These are phyloP conservation scores for Hesperia comma DNA, from an alignment of 2,888 invertebrate genomes.

Conservation along the genomic window DNA sequence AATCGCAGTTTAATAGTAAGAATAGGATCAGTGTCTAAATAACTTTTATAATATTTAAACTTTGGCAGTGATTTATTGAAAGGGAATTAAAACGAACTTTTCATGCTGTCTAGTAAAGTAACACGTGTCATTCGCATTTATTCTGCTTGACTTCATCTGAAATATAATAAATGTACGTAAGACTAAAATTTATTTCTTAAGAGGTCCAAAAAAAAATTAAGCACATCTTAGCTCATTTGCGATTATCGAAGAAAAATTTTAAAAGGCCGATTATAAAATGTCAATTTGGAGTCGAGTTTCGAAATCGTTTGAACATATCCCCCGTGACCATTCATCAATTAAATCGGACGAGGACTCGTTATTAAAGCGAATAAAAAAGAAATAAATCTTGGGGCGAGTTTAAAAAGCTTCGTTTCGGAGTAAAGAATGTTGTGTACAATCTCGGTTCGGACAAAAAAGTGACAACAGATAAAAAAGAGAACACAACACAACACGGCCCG, in stretches of 20 bases:
- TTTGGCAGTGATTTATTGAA: background rate
- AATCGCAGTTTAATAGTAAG: too few species aligned
- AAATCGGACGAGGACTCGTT: constrained; percentile 75
- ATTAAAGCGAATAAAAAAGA: constrained; percentile 77
- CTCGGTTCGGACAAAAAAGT: constrained; percentile 82
- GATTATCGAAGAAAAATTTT: constrained; percentile 29
- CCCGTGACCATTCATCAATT: constrained; percentile 80
- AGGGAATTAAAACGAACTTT: constrained; percentile 2
- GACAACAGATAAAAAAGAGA: constrained; percentile 82
- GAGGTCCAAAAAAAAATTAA: constrained; percentile 11
- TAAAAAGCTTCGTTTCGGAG: constrained; percentile 83
- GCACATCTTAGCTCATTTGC: constrained; percentile 3
- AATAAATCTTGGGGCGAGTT: constrained; percentile 75
- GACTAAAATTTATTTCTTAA: constrained; percentile 7
- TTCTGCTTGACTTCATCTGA: constrained; percentile 6
- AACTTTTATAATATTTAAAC: background rate
- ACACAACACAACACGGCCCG: constrained; percentile 75
- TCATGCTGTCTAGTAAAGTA: background rate
- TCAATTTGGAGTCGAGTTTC: constrained; percentile 59
- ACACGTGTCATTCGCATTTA: background rate
- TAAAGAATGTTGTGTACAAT: constrained; percentile 84
- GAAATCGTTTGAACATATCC: constrained; percentile 66
- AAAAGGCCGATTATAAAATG: constrained; percentile 37
- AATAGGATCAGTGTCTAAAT: too few species aligned
- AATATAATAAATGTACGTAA: constrained; percentile 5